phyloP scores from a whole-genome alignment of 2,888 invertebrate genomes.

The Pherbina coryleti region DNA sequence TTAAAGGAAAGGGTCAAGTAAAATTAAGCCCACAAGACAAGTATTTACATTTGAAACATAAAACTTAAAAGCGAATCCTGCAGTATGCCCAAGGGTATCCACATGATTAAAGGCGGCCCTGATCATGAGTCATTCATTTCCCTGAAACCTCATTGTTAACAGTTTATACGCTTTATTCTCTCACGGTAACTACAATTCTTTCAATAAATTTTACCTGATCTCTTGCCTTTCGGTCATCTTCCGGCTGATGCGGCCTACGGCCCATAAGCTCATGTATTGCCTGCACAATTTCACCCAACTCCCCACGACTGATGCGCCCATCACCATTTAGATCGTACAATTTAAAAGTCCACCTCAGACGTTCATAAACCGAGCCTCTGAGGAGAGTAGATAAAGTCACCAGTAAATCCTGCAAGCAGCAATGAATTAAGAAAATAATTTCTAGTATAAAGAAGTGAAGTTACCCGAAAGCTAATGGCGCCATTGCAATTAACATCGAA shows the following conservation, averaged over 20 bases:
- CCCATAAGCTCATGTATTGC: constrained; percentile 95
- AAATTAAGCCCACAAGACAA: too few species aligned
- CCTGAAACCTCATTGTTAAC: too few species aligned
- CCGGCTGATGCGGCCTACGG: constrained; percentile 79
- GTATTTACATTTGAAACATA: too few species aligned
- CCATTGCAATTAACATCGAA: constrained; percentile 98
- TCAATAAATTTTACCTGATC: constrained; percentile 75
- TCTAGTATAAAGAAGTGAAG: constrained; percentile 18
- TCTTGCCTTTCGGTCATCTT: constrained; percentile 86
- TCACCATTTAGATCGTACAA: constrained; percentile 97
- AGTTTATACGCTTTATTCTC: too few species aligned
- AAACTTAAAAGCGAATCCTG: too few species aligned
- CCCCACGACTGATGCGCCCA: constrained; percentile 92
- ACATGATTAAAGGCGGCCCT: too few species aligned
- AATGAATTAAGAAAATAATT: neutral
- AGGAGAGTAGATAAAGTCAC: constrained; percentile 92
- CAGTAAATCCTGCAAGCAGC: constrained; percentile 84
- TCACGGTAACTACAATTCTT: too few species aligned
- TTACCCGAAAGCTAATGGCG: constrained; percentile 97
- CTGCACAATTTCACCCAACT: constrained; percentile 87
- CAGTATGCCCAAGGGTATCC: too few species aligned
- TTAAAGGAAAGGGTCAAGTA: too few species aligned
- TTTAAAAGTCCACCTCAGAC: constrained; percentile 96
- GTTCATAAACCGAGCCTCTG: constrained; percentile 93
- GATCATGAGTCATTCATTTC: too few species aligned